These are phyloP conservation scores for Urocolius indicus DNA, from an alignment of 2,113 vertebrate species.

Conservation along the genomic window DNA sequence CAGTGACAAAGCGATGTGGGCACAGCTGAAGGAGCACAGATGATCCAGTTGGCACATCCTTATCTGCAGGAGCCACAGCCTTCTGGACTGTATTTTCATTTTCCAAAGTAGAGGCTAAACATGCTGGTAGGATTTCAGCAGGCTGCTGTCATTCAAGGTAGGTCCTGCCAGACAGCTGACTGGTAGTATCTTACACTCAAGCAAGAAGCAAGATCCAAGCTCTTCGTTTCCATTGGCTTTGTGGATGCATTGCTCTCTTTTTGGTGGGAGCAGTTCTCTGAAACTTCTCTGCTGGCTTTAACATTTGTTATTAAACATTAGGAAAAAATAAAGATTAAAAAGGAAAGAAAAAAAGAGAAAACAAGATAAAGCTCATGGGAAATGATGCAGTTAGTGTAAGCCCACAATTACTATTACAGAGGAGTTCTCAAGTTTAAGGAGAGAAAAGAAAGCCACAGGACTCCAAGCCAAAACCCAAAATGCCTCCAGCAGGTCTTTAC, in stretches of 20 bases:
- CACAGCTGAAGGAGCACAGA: background rate
- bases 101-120: background rate
- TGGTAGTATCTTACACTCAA: background rate
- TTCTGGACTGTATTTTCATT: background rate
- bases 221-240: background rate
- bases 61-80: background rate
- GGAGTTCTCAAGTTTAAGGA: background rate
- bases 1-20: too few relatives aligned
- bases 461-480: background rate
- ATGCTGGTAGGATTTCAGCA: background rate
- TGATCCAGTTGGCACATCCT: accelerated
- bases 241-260: background rate
- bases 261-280: accelerated
- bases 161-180: background rate
- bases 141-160: background rate
- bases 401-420: background rate
- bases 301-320: background rate
- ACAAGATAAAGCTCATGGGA: background rate
- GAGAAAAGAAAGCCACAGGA: background rate
- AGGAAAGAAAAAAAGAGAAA: background rate
- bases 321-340: background rate
- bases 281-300: background rate
- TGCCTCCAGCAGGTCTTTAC: slow-evolving; percentile 4
- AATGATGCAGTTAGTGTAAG: background rate
- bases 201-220: background rate